phyloP scores from a whole-genome alignment of 2,888 invertebrate species.

The Drosophila ustulata region DNA sequence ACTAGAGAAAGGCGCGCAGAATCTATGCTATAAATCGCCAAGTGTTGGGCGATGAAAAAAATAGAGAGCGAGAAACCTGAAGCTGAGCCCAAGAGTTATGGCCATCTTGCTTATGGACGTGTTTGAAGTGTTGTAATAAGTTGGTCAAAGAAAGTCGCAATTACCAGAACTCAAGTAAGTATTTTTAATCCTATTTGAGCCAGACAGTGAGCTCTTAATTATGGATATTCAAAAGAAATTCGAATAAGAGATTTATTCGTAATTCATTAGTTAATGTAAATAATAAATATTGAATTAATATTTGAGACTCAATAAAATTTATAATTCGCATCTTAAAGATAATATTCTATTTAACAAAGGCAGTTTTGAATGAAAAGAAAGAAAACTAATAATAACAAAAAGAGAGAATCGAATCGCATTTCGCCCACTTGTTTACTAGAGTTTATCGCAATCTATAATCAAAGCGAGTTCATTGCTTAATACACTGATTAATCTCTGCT shows the following conservation, averaged over 20 bases:
- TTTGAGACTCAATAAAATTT: too few relatives aligned
- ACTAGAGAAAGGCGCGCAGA: not conserved
- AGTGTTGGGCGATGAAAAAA: not conserved
- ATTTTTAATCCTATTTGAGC: not conserved
- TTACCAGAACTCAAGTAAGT: not conserved
- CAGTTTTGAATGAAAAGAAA: too few relatives aligned
- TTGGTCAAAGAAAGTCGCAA: not conserved
- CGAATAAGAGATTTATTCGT: too few relatives aligned
- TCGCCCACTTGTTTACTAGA: not conserved
- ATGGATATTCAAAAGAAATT: too few relatives aligned
- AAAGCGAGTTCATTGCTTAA: not conserved
- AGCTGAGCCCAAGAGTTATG: constrained; percentile 1
- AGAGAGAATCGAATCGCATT: too few relatives aligned
- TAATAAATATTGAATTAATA: too few relatives aligned
- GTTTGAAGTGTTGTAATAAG: not conserved
- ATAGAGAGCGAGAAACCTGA: not conserved
- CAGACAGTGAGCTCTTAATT: too few relatives aligned
- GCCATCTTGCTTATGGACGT: not conserved
- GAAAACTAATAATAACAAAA: too few relatives aligned
- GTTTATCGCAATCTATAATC: not conserved
- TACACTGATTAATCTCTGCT: not conserved
- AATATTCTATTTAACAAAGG: too few relatives aligned
- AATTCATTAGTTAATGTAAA: too few relatives aligned
- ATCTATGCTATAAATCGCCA: constrained; percentile 6
- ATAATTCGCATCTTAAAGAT: too few relatives aligned